Base-by-base conservation (phyloP, 53 echinoderm and acorn worm genomes). In the Temnopleurus reevesii region DNA sequence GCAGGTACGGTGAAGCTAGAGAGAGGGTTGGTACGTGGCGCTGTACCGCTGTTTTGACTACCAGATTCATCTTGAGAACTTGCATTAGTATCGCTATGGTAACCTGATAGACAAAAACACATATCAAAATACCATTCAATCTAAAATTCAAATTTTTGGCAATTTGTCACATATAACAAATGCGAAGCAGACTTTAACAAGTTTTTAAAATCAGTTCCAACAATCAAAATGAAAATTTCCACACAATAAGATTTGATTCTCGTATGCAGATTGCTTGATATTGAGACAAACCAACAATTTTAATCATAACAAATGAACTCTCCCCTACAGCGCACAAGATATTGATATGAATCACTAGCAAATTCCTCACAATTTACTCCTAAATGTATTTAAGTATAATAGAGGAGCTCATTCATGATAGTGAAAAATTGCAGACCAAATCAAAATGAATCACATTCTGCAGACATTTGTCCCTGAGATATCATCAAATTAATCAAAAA, bases 1-100 rank as follows among this genome's bases (percentile, higher is more conserved):
- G 94, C 99, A 8, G 99, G 99, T 71, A 99, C 99, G 55, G 94
- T 96, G 60, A 99, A 99, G 92, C 99, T 99, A 12, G 96, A 94
- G 59, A 99, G 89, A 56, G 93, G 94, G 89, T 92, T 94, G 77
- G 89, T 79, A 13, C 86, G 92, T 23, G 92, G 85, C 12, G 91
- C 89, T 12, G 91, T 89, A 35, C 94, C 92, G 46, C 91, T 89
- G 59, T 91, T 90, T 26, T 95, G 93, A 30, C 92, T 92, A 27
- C 91, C 90, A 53, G 91, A 89, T 36, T 95, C 98, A 51, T 94
- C 96, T 43, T 96, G 96, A 66, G 99, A 99, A 76, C 93, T 92
- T 27, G 94, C 89, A 86, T 93, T 96, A 83, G 94, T 96, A 77
- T 99, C 99, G 83, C 99, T 99, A 91, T 99, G 99, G 93, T 99